These are phyloP conservation scores for Hippocampus comes DNA, from an alignment of 2,113 vertebrate genomes.

Conservation along the genomic window DNA sequence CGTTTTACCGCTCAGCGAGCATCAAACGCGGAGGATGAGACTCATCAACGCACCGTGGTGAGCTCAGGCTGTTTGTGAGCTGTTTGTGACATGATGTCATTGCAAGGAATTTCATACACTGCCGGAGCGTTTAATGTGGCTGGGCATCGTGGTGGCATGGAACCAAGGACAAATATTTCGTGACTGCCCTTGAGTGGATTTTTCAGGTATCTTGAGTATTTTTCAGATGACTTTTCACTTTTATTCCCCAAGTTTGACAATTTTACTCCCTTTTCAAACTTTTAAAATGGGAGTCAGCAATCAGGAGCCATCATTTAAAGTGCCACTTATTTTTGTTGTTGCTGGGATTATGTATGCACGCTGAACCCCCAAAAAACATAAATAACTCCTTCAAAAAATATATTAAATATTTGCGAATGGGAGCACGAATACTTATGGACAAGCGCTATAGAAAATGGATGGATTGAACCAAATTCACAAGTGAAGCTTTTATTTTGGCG, in stretches of 20 bases:
- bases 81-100: slow-evolving; percentile 2
- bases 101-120: neutral
- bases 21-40: slow-evolving; percentile 50
- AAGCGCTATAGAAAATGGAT: neutral
- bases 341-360: too few relatives aligned
- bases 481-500: slow-evolving; percentile 31
- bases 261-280: too few relatives aligned
- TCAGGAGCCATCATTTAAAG: too few relatives aligned
- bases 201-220: neutral
- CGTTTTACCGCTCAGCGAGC: slow-evolving; percentile 34
- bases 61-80: slow-evolving; percentile 17
- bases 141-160: neutral
- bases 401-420: too few relatives aligned
- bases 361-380: too few relatives aligned
- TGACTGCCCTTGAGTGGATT: neutral
- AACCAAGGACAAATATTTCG: neutral
- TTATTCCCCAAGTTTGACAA: too few relatives aligned
- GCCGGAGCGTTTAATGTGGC: neutral
- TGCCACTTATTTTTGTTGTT: too few relatives aligned
- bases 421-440: too few relatives aligned
- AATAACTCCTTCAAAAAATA: too few relatives aligned
- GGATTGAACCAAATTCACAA: neutral
- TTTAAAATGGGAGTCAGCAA: neutral
- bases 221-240: neutral
- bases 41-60: slow-evolving; percentile 45